phyloP scores from a whole-genome alignment of 2,113 vertebrate genomes.

The Dasypus novemcinctus region DNA sequence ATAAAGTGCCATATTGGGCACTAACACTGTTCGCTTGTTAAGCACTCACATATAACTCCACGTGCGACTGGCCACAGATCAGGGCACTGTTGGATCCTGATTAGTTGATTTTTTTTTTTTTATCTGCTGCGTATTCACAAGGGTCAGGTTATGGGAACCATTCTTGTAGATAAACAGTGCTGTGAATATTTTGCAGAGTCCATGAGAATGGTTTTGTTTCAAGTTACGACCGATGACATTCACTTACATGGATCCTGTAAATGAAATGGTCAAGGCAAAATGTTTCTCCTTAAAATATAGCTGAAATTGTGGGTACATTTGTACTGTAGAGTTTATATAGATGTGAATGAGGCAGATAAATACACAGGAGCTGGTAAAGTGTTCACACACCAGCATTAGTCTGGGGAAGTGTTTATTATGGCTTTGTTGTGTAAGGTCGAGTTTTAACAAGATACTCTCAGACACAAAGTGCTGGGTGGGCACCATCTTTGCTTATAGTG shows the following conservation, averaged over 20 bases:
- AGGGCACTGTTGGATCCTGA: not conserved
- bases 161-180: not conserved
- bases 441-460: not conserved
- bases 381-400: not conserved
- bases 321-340: not conserved
- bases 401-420: not conserved
- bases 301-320: not conserved
- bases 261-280: not conserved
- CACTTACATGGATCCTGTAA: not conserved
- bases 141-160: not conserved
- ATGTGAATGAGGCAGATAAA: not conserved
- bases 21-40: not conserved
- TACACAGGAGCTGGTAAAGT: not conserved
- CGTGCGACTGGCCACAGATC: not conserved
- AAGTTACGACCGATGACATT: not conserved
- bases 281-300: not conserved
- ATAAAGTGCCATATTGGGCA: not conserved
- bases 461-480: not conserved
- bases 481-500: not conserved
- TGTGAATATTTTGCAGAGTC: not conserved
- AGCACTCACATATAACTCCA: not conserved
- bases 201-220: not conserved
- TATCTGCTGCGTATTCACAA: not conserved
- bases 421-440: not conserved
- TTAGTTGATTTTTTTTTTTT: not conserved